Evolutionary conservation across 2,113 vertebrate species (phyloP).

Genomic region (Australoheros scitulus): DNA sequence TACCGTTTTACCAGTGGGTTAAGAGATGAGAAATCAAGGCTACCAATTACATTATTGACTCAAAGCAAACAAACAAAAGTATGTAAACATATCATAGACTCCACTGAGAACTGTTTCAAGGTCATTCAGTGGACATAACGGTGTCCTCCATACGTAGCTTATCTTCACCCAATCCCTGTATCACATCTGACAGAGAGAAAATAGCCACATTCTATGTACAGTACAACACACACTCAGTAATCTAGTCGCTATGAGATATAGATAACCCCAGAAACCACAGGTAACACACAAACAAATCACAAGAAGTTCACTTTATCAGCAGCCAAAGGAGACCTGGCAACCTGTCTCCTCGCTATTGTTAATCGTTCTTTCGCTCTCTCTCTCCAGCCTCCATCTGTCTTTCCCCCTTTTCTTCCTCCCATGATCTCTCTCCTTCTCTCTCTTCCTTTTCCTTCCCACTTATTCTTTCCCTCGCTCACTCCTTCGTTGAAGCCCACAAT

Average conservation of each 20-base stretch:
- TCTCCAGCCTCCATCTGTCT: slow-evolving; percentile 61
- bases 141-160: slow-evolving; percentile 56
- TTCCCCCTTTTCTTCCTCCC: slow-evolving; percentile 50
- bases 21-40: too few species aligned
- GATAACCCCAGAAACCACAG: slow-evolving; percentile 75
- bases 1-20: too few species aligned
- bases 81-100: neutral
- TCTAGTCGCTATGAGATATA: slow-evolving; percentile 63
- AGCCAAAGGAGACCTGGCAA: slow-evolving; percentile 75
- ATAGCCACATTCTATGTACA: slow-evolving; percentile 66
- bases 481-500: slow-evolving; percentile 91
- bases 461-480: slow-evolving; percentile 70
- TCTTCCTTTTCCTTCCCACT: slow-evolving; percentile 24
- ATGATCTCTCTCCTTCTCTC: slow-evolving; percentile 31
- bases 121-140: slow-evolving; percentile 54
- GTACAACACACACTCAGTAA: slow-evolving; percentile 62
- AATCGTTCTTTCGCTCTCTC: slow-evolving; percentile 66
- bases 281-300: slow-evolving; percentile 77
- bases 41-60: neutral
- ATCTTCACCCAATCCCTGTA: slow-evolving; percentile 71
- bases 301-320: slow-evolving; percentile 76
- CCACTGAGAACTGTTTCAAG: slow-evolving; percentile 59
- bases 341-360: slow-evolving; percentile 70
- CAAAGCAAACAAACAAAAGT: neutral
- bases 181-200: slow-evolving; percentile 72